A percentile compares a stretch with the other conserved stretches of the same genome.
These are phyloP conservation scores for Chamaetylas fuelleborni DNA, from an alignment of 2,113 vertebrate genomes.

Conservation along the genomic window DNA sequence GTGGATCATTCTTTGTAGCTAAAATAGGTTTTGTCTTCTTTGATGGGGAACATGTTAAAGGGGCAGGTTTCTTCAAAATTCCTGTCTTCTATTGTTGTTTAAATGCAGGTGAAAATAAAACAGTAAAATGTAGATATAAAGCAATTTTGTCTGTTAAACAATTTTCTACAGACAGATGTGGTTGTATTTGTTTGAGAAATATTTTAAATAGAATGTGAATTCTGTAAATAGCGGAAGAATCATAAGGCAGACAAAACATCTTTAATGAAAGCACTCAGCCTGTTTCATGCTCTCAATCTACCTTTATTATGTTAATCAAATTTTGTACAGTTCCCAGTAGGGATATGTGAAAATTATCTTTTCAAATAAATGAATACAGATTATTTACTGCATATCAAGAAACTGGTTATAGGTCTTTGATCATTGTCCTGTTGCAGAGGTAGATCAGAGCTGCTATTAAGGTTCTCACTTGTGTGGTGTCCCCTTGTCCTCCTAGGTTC, in stretches of 20 bases:
- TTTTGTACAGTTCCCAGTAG: not conserved
- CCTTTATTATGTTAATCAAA: conserved; percentile 56
- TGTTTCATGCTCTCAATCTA: not conserved
- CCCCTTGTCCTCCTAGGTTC: not conserved
- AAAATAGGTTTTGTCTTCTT: not conserved
- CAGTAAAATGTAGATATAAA: not conserved
- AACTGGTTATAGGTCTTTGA: not conserved
- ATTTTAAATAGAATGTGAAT: not conserved
- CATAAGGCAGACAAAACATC: not conserved
- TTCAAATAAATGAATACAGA: conserved; percentile 22
- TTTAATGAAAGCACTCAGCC: not conserved
- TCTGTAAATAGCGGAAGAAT: not conserved
- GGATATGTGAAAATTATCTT: not conserved
- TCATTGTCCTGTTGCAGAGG: not conserved
- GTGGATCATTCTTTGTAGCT: not conserved
- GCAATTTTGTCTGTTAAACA: not conserved
- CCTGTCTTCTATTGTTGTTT: not conserved
- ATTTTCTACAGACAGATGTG: not conserved
- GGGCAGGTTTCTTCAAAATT: not conserved
- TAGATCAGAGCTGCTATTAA: not conserved
- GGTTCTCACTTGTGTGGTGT: not conserved
- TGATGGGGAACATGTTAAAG: not conserved
- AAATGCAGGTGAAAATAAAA: not conserved
- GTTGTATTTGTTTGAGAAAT: conserved; percentile 5
- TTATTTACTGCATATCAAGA: conserved; percentile 18